A percentile compares a stretch with the other conserved stretches of the same genome.
phyloP scores from a whole-genome alignment of 2,113 vertebrate species.

The Oreocharis arfaki region DNA sequence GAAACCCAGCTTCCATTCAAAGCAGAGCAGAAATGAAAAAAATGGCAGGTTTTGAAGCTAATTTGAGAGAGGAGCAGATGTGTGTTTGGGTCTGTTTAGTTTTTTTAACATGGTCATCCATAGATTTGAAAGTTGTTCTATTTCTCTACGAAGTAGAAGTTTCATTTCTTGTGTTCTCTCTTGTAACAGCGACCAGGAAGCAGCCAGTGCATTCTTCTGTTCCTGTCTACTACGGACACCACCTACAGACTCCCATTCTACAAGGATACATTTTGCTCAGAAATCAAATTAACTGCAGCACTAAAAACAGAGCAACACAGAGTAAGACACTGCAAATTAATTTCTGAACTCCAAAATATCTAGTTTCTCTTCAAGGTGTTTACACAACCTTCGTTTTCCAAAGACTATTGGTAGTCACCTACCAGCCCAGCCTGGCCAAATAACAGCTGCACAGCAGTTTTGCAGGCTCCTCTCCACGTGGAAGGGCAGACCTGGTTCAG shows the following conservation, averaged over 20 bases:
- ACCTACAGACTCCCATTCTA: neutral
- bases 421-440: conserved; percentile 98
- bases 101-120: neutral
- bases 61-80: neutral
- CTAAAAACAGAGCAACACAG: neutral
- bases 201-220: neutral
- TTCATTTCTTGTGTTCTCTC: neutral
- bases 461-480: conserved; percentile 96
- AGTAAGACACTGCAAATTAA: neutral
- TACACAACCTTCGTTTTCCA: neutral
- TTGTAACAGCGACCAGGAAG: fast-evolving
- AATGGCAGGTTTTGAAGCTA: neutral
- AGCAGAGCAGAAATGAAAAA: neutral
- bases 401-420: conserved; percentile 52
- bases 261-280: neutral
- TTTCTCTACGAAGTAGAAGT: neutral
- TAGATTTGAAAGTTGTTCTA: neutral
- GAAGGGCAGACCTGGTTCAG: conserved; percentile 98
- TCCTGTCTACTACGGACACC: neutral
- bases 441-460: conserved; percentile 94
- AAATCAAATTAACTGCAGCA: neutral
- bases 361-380: neutral
- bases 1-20: neutral
- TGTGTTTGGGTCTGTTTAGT: neutral
- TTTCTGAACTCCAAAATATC: neutral